phyloP scores from a whole-genome alignment of 2,113 vertebrate genomes.

The Aleadryas rufinucha region DNA sequence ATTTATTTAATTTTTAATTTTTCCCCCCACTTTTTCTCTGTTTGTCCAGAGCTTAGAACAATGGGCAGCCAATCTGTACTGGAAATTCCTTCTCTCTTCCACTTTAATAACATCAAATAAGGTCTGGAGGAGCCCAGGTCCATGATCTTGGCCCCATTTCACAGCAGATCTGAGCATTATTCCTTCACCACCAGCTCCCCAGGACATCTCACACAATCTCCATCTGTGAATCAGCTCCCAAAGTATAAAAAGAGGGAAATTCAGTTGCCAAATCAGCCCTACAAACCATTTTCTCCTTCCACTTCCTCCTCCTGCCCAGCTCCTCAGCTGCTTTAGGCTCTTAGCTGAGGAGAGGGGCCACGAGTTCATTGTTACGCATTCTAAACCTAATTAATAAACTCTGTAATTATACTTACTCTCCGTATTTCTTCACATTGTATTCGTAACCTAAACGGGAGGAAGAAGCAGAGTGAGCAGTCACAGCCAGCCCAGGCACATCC shows the following conservation, averaged over 20 bases:
- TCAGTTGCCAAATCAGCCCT: background rate
- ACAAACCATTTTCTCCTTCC: background rate
- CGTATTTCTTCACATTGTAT: slow-evolving; percentile 59
- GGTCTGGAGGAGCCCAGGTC: background rate
- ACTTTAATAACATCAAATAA: background rate
- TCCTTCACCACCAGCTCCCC: background rate
- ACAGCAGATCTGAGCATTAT: background rate
- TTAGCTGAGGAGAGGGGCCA: background rate
- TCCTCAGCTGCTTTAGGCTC: background rate
- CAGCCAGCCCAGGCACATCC: background rate
- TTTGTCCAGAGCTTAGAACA: background rate
- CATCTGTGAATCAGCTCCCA: background rate
- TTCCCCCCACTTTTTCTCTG: rapidly evolving
- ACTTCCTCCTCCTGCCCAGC: background rate
- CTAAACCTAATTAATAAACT: background rate
- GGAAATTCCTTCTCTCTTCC: background rate
- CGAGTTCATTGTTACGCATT: background rate
- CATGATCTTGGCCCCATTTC: background rate
- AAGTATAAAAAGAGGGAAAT: background rate
- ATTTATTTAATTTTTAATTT: background rate
- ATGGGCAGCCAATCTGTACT: background rate
- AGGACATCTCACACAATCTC: background rate
- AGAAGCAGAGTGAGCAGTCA: background rate
- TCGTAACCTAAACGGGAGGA: slow-evolving; percentile 41
- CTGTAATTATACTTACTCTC: slow-evolving; percentile 50